Evolutionary conservation across 30 jellyfish, hydroid and myxozoan species (phyloP).

Genomic region (Aurelia coerulea): DNA sequence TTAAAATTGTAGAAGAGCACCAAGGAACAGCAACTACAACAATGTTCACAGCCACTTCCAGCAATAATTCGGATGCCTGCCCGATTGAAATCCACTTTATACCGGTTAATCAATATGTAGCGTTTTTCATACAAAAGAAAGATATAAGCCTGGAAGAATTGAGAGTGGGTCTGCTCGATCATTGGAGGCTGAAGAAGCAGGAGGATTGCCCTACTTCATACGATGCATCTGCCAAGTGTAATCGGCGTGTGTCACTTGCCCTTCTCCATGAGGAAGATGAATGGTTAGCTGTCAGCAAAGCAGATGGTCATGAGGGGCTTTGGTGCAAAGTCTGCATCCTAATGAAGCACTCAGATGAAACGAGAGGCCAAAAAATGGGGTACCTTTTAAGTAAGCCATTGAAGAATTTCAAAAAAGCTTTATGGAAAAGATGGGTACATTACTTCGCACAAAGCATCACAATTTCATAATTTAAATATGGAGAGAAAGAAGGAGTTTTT

Average conservation of each 20-base stretch:
- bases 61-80: neutral
- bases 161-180: slow-evolving; percentile 12
- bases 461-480: neutral
- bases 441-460: neutral
- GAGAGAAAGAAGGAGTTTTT: slow-evolving; percentile 8
- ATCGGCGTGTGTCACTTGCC: slow-evolving; percentile 20
- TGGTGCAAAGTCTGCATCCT: slow-evolving; percentile 18
- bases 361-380: slow-evolving; percentile 34
- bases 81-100: slow-evolving; percentile 3
- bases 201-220: slow-evolving; percentile 18
- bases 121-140: slow-evolving; percentile 13
- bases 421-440: slow-evolving; percentile 1
- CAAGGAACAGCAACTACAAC: no score
- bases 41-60: neutral
- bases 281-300: slow-evolving; percentile 22
- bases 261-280: slow-evolving; percentile 20
- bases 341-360: slow-evolving; percentile 3
- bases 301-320: slow-evolving; percentile 23
- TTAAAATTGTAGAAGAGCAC: slow-evolving; percentile 11
- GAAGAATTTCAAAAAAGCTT: slow-evolving; percentile 29
- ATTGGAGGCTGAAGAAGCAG: slow-evolving; percentile 18
- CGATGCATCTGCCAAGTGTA: slow-evolving; percentile 30
- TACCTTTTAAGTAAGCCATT: slow-evolving; percentile 9
- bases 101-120: neutral
- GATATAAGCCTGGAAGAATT: slow-evolving; percentile 7